Evolutionary conservation across 1,140 invertebrate genomes (phyloP), one percentile per base, ranked within the genome.

Genomic region (Caerostris extrusa): DNA sequence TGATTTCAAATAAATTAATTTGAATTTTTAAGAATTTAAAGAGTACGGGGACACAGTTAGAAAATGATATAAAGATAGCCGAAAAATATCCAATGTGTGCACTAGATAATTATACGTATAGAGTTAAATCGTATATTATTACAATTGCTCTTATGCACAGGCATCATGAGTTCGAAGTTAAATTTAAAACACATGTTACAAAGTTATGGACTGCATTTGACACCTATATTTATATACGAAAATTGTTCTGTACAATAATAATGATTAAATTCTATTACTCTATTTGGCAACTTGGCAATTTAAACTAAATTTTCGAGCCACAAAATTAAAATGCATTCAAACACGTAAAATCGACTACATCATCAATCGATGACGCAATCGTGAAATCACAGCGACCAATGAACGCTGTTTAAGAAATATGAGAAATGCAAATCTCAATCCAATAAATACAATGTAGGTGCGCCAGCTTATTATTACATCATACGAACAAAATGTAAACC

Each of bases 381-480:
- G 53, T 77, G 71, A 77, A 77, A 50, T 12, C 50, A 77, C 34
- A 53, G 71, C 71, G 71, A 77, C 19, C 67, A 71, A 8, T 5
- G 67, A n/a, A 50, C 58, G 58, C 34, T 64, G 34, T 87, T n/a
- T 6, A 17, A 34, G 56, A 50, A 87, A 64, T 64, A 87, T 87
- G 85, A 87, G 85, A 87, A 17, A 87, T 87, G 85, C 85, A 87
- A 60, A 87, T 87, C 58, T 85, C 58, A 60, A 60, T 87, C 58
- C 85, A 89, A 89, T 89, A 89, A 89, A 89, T 89, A 89, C 87
- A 89, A 71, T 89, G 87, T 89, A 89, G 87, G 85, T 89, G 87
- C 87, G 17, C 55, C 34, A 50, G 64, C 64, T 50, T 55, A 19
- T 89, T 64, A 53, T 53, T 19, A 69, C 50, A 71, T n/a, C 83